Base-by-base conservation (phyloP, 1,140 invertebrate species). In the Andrena cerasifolii region DNA sequence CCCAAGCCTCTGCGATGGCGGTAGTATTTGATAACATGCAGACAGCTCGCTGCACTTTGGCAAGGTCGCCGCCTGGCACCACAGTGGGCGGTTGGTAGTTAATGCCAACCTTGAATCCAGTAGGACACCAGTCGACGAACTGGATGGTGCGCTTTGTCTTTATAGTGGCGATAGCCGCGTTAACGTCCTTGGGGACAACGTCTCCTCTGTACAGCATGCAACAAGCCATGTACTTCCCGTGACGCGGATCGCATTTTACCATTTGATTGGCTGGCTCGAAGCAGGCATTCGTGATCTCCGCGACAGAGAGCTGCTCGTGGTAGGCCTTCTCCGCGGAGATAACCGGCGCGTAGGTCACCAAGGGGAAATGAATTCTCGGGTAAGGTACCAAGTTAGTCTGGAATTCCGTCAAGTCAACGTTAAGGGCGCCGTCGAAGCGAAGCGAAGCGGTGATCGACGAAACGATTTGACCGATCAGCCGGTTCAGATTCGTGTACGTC, bases 21-120 rank as follows among this genome's bases (percentile, higher is more conserved):
- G 95, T 95, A 2, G 95, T 95, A 88, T 95, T 95, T 75, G 93
- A 80, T 76, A 95, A 90, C 95, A 95, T 95, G 88, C 95, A 95
- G 10, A 95, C 94, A 45, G 95, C 95, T 54, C 95, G 89, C 66
- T 94, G 93, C 47, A 95, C 94, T 79, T 93, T 94, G 79, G 94
- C 94, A 66, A 94, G 86, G 94, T 90, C 95, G 93, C 91, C 95
- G 92, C 74, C 95, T 89, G 84, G 95, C 90, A 87, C 95, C 74
- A 94, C 94, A 65, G 93, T 94, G 12, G 95, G 95, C 36, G 95
- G 95, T 82, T 95, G 95, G 87, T 95, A 94, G 89, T 95, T 95
- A 79, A 88, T 95, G 93, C 59, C 94, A 93, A 66, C 94, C 86
- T 92, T 95, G 86, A 95, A 94, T 40, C 94, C 94, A 71, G 94